Conservation (phyloP, 2,888 invertebrate genomes). For the Psylliodes chrysocephalus region DNA sequence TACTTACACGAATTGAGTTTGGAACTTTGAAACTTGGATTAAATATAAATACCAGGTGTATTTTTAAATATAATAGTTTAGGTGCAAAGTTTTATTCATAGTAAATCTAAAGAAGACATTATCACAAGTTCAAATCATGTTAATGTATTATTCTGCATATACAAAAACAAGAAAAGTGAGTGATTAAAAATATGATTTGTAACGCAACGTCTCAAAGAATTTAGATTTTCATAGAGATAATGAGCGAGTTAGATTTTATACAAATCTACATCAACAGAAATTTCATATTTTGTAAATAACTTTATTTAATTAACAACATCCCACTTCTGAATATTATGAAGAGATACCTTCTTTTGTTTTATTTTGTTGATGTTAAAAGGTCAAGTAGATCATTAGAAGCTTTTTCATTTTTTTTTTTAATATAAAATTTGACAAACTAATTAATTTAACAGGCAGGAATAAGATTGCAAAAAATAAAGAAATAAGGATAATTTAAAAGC, state of each 20-base stretch:
- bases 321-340: not conserved
- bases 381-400: not conserved
- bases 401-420: not conserved
- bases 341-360: not conserved
- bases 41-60: too few relatives aligned
- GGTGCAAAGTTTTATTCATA: too few relatives aligned
- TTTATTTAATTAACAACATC: not conserved
- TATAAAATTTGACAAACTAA: conserved; percentile 7
- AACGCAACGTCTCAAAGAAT: too few relatives aligned
- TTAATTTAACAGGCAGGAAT: conserved; percentile 9
- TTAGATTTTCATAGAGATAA: too few relatives aligned
- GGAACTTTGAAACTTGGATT: not conserved
- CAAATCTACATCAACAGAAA: not conserved
- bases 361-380: not conserved
- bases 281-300: not conserved
- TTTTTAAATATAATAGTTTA: too few relatives aligned
- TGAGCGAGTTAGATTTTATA: too few relatives aligned
- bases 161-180: too few relatives aligned
- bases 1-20: not conserved
- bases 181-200: too few relatives aligned
- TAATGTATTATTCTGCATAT: too few relatives aligned
- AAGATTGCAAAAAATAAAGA: not conserved
- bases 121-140: too few relatives aligned
- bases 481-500: not conserved
- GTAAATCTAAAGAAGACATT: too few relatives aligned